Evolutionary conservation across 2,113 vertebrate species (phyloP), one percentile per base, ranked within the genome.

Genomic region (Piaya cayana): DNA sequence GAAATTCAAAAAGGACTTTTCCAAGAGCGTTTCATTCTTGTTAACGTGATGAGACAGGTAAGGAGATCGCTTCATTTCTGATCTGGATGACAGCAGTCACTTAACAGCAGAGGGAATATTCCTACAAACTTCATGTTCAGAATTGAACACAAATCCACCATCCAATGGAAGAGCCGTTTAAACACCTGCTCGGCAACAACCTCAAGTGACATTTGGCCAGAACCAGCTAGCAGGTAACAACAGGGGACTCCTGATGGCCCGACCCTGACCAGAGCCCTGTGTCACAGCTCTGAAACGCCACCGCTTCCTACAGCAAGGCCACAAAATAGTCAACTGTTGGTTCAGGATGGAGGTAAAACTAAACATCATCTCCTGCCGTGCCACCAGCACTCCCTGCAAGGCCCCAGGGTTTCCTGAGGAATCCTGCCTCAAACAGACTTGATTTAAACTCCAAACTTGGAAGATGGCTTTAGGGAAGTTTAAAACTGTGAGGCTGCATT

Each of bases 281-380:
- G 42, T 30, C 70, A 26, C 6, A 0, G 6, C 75, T 80, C 47
- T 47, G 42, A 53, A 67, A 59, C 0, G 1, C 22, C 22, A 43
- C 30, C 43, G 25, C 20, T 19, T 67, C 47, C 52, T 42, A 30
- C 29, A 29, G 25, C 52, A 58, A 26, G 19, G 5, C n/a, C 64
- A 17, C 1, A 0, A 8, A 56, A 45, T 17, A 55, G 50, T 64
- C 39, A 25, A 18, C 37, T 3, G 1, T 12, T 34, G 42, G 43
- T 13, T 63, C 34, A 39, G 52, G 22, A 32, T 14, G 22, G 25
- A 89, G 19, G 53, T 14, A 45, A 62, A 59, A 34, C 26, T 26
- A 47, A 52, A 59, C 17, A 79, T 23, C 39, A 47, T 27, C 15
- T 74, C 26, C 11, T 53, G 55, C 20, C 9, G 55, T 53, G 34